These are phyloP conservation scores for Spilosoma lubricipeda DNA, from an alignment of 2,888 invertebrate species.

Conservation along the genomic window DNA sequence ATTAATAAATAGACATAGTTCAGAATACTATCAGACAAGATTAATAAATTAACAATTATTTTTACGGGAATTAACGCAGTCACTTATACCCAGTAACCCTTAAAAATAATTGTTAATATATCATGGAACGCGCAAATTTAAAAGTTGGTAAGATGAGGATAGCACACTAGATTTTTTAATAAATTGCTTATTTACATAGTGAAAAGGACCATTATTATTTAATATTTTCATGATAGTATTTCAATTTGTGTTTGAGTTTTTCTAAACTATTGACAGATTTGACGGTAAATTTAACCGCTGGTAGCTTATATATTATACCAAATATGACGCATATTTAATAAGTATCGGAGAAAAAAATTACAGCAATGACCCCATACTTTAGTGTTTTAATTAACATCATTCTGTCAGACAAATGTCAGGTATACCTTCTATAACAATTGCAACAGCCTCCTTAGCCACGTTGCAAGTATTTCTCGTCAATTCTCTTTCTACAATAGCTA, in stretches of 20 bases:
- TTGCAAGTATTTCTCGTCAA: no score
- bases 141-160: no score
- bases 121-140: no score
- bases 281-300: background rate
- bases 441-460: background rate
- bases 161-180: background rate
- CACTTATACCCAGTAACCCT: no score
- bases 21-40: background rate
- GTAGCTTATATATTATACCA: slow-evolving; percentile 23
- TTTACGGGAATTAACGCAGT: no score
- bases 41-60: no score
- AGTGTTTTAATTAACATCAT: slow-evolving; percentile 16
- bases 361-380: slow-evolving; percentile 14
- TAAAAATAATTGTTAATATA: no score
- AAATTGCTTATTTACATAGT: no score
- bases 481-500: no score
- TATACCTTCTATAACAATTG: slow-evolving; percentile 23
- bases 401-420: slow-evolving; percentile 21
- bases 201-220: no score
- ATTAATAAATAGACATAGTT: background rate
- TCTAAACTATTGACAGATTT: background rate
- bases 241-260: background rate
- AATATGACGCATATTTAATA: slow-evolving; percentile 34
- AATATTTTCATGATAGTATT: no score
- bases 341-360: slow-evolving; percentile 41